Base-by-base conservation (phyloP, 2,888 invertebrate species). In the Leuctra nigra region DNA sequence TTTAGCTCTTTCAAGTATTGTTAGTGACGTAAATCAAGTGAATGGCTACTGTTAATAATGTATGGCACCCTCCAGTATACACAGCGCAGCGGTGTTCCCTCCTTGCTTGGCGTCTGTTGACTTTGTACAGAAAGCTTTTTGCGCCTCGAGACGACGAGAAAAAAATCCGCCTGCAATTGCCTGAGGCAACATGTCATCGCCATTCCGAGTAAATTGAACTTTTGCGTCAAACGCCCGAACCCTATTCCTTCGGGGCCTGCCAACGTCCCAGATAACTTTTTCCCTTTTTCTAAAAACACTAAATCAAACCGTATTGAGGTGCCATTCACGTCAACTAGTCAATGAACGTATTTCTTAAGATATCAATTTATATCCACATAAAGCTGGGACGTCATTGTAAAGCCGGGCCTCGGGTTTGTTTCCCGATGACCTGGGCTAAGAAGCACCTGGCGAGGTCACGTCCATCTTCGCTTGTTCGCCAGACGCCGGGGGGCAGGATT, bases 121-220 rank as follows among this genome's bases (percentile, higher is more conserved):
- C 44, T 44, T 23, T 13, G 44, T 18, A 20, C 20, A 23, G 44
- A 44, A 44, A 44, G 23, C 44, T 44, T 23, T 44, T 20, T 39
- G 39, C 39, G 16, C n/a, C 29, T 29, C 11, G 29, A 7, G 6
- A 29, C 29, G 29, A 13, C 23, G 18, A 23, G 22, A 44, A 44
- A 44, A 44, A n/a, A n/a, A n/a, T n/a, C n/a, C n/a, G n/a, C 20
- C 23, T 44, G n/a, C 44, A 44, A 44, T 44, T 44, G 44, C 44
- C 44, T 23, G 44, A 23, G 22, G 44, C 44, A 23, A 44, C 44
- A 44, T 44, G 44, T 44, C 44, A 44, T 44, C 44, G 44, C 20
- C 44, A 44, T 44, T 44, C n/a, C 44, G 44, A 44, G 44, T 23
- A 44, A 44, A 44, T 44, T 44, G 44, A 44, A 44, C 22, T 44